Evolutionary conservation across 2,888 invertebrate genomes (phyloP), one percentile per base, ranked within the genome.

Genomic region (Tinea pellionella): DNA sequence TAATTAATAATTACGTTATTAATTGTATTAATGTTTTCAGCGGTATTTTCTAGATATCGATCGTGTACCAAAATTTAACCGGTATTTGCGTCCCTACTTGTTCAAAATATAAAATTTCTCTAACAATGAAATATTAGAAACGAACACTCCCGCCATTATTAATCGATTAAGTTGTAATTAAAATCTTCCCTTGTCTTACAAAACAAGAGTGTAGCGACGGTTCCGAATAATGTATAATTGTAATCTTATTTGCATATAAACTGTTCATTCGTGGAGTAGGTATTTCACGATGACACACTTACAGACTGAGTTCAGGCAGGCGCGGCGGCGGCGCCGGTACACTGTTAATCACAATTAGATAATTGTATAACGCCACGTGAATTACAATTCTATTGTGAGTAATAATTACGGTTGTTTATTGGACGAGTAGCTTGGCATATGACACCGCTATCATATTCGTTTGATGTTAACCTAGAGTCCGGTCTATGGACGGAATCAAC

Each of bases 151-250:
- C 13, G 29, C 16, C 55, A 59, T 42, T 61, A 64, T 61, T 55
- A 55, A 60, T 65, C 67, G 66, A 69, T 67, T 67, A 67, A 68
- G 67, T 67, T 67, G 63, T 68, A 69, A 73, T 73, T 66, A 72
- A 70, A 69, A 69, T 70, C 67, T 65, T 60, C 69, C 66, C 70
- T 73, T 69, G 69, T 68, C 72, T 67, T 64, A 4, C 47, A 64
- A 69, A 71, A 72, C 73, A 71, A 71, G 67, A 67, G 69, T 66
- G 69, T 69, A 68, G 70, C 67, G 69, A 69, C 68, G 70, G 69
- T 69, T 72, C 71, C 72, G 73, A 77, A 77, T 77, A 75, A n/a
- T n/a, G n/a, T 73, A 69, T 76, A 73, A 75, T 75, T 75, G 74
- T 75, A 73, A 76, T 72, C 72, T 72, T 71, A 76, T 77, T 77